Base-by-base conservation (phyloP, 2,113 vertebrate species). In the Gasterosteus aculeatus region DNA sequence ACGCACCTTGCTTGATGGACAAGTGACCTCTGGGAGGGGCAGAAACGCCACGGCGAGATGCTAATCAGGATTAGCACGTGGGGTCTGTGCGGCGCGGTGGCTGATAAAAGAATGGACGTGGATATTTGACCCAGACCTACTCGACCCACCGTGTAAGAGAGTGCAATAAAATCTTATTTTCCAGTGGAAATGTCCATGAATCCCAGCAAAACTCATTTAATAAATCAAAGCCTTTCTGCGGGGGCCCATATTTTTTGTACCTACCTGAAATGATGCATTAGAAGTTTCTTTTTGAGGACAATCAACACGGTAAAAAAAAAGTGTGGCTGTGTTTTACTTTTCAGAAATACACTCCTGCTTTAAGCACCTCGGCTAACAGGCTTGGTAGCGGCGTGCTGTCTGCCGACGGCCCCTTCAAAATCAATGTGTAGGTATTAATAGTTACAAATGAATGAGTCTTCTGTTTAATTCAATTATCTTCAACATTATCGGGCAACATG, bases 1-100 rank as follows among this genome's bases (percentile, higher is more conserved):
- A 75, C 59, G 56, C 54, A 47, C 57, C n/a, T n/a, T 3, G 74
- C 66, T 66, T 84, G 85, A 87, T 42, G 84, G 89, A 88, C 83
- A 80, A 59, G 62, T 85, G 81, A 82, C 83, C 85, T 84, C 78
- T 82, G 76, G 51, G 70, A 78, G 77, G 62, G 41, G 53, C 58
- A 46, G 72, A 67, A 79, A 81, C 3, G 10, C 41, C 11, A 44
- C 68, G 11, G 63, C 61, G 22, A 81, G 81, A 87, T 81, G 81
- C 87, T 86, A 79, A 87, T 89, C 83, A 81, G 83, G 77, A 81
- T 79, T 81, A 84, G 71, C 72, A 83, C 77, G 56, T 76, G 73
- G 46, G 76, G 74, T 76, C 70, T 68, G 77, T 35, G 61, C 41
- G 18, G 29, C 56, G 69, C 38, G 4, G 71, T n/a, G 56, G 53